These are phyloP conservation scores for Pardosa pseudoannulata DNA, from an alignment of 2,888 invertebrate genomes.

Conservation along the genomic window DNA sequence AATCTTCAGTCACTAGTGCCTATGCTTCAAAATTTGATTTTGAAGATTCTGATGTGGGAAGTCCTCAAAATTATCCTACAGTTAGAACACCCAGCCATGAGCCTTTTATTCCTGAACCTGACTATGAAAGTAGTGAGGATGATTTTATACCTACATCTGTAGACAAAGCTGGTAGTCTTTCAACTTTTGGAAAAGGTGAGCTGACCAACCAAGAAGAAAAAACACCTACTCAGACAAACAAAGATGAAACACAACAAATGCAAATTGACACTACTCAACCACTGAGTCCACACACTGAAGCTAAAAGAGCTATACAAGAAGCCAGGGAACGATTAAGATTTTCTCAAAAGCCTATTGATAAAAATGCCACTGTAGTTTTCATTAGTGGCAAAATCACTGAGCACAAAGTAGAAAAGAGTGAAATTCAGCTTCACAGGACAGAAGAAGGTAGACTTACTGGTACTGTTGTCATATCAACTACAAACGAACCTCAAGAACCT, in stretches of 20 bases:
- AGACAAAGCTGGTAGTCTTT: slow-evolving; percentile 61
- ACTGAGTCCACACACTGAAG: slow-evolving; percentile 70
- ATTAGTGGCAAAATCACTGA: slow-evolving; percentile 71
- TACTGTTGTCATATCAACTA: slow-evolving; percentile 70
- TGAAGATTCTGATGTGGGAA: slow-evolving; percentile 67
- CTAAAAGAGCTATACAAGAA: slow-evolving; percentile 72
- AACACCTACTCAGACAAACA: slow-evolving; percentile 22
- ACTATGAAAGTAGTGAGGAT: slow-evolving; percentile 89
- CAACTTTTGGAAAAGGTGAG: slow-evolving; percentile 72
- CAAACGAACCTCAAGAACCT: slow-evolving; percentile 65
- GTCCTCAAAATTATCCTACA: slow-evolving; percentile 68
- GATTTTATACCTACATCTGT: slow-evolving; percentile 78
- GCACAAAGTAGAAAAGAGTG: slow-evolving; percentile 68
- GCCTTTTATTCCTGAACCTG: slow-evolving; percentile 93
- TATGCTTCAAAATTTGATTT: slow-evolving; percentile 69
- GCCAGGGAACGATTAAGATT: slow-evolving; percentile 67
- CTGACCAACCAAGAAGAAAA: slow-evolving; percentile 41
- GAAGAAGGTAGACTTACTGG: slow-evolving; percentile 68
- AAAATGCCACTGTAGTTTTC: slow-evolving; percentile 70
- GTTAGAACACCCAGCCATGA: slow-evolving; percentile 61
- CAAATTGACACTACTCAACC: slow-evolving; percentile 25
- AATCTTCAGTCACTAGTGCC: slow-evolving; percentile 60
- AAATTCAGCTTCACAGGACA: slow-evolving; percentile 66
- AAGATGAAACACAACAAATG: neutral
- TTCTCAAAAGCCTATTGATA: slow-evolving; percentile 64